These are phyloP conservation scores for Drosophila ogumai DNA, from an alignment of 1,140 invertebrate genomes.

Conservation along the genomic window DNA sequence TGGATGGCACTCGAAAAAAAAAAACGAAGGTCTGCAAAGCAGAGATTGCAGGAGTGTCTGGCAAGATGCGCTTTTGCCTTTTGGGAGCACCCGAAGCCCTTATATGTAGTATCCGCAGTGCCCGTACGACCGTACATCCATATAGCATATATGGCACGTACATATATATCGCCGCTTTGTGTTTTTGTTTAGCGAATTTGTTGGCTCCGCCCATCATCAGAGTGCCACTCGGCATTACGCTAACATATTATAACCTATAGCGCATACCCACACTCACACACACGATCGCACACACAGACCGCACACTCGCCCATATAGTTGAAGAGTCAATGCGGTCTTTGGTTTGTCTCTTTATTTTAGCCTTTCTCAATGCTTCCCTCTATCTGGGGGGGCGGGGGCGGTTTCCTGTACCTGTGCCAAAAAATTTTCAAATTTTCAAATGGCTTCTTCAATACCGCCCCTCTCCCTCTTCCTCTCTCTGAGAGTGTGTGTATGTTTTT, in stretches of 20 bases:
- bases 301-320: constrained; percentile 55
- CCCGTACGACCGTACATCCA: constrained; percentile 14
- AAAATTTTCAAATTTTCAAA: constrained; percentile 84
- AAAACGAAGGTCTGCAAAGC: constrained; percentile 7
- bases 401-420: constrained; percentile 80
- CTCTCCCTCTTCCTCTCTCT: constrained; percentile 21
- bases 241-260: constrained; percentile 81
- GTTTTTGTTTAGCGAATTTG: constrained; percentile 79
- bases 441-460: constrained; percentile 75
- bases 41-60: constrained; percentile 40
- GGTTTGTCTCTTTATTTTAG: constrained; percentile 80
- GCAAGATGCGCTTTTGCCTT: constrained; percentile 68
- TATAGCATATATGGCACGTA: constrained; percentile 11
- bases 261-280: constrained; percentile 48
- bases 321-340: constrained; percentile 82
- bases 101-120: constrained; percentile 64
- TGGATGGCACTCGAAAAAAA: constrained; percentile 55
- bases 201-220: constrained; percentile 82
- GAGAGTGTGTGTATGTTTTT: constrained; percentile 48
- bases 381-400: background rate
- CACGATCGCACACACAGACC: constrained; percentile 11
- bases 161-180: constrained; percentile 43
- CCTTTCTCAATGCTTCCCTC: constrained; percentile 43
- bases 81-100: constrained; percentile 45
- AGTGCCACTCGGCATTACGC: constrained; percentile 79